A percentile compares a stretch with the other conserved stretches of the same genome.
phyloP scores from a whole-genome alignment of 1,140 invertebrate species.

The Pissodes strobi region DNA sequence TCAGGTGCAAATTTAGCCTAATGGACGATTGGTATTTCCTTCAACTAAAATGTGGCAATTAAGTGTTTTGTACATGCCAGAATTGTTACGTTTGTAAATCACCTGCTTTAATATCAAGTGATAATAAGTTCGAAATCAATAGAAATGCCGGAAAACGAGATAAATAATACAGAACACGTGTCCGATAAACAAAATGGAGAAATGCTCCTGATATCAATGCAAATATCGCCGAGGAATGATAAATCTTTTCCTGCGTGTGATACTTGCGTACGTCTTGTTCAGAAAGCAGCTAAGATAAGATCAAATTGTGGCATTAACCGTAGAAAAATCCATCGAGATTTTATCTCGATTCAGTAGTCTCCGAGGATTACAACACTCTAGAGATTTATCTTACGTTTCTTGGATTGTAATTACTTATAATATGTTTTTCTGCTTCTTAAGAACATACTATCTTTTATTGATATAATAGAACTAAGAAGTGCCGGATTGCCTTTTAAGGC shows the following conservation, averaged over 20 bases:
- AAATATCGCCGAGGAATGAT: constrained; percentile 27
- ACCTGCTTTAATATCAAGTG: too few species aligned
- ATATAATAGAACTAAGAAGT: constrained; percentile 12
- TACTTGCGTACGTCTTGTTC: constrained; percentile 38
- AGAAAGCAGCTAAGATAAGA: constrained; percentile 29
- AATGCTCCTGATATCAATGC: constrained; percentile 27
- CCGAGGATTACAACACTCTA: constrained; percentile 33
- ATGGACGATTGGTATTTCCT: too few species aligned
- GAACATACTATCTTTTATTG: constrained; percentile 16
- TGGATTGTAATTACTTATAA: constrained; percentile 34
- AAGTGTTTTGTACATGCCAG: too few species aligned
- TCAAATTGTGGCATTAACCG: constrained; percentile 36
- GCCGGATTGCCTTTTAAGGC: constrained; percentile 1
- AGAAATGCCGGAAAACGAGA: too few species aligned
- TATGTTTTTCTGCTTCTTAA: constrained; percentile 9
- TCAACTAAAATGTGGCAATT: too few species aligned
- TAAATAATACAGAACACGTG: constrained; percentile 28
- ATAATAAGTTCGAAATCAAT: too few species aligned
- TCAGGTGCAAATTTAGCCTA: too few species aligned
- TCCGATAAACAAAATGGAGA: constrained; percentile 30
- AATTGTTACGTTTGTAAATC: too few species aligned
- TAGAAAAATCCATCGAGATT: constrained; percentile 36
- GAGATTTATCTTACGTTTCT: constrained; percentile 31
- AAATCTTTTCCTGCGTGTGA: constrained; percentile 32
- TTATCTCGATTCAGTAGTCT: constrained; percentile 37